A percentile compares a stretch with the other conserved stretches of the same genome.
Evolutionary conservation across 2,797 vertebrate genomes (phyloP).

Genomic region (Aphelocoma californica): DNA sequence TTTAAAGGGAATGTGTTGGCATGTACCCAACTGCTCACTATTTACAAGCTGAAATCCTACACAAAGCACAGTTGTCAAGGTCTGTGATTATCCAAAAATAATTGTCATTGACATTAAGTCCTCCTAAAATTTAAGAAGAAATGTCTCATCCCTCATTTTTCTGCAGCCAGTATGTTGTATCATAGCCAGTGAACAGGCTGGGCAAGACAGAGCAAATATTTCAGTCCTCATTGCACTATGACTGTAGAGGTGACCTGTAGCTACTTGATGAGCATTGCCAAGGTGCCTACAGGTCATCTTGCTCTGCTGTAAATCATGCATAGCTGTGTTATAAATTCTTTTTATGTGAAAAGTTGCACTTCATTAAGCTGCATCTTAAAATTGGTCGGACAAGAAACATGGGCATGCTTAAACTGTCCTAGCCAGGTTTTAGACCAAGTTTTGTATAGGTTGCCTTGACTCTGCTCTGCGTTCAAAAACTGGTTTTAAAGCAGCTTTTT

Average conservation of each 20-base stretch:
- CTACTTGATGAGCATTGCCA: background rate
- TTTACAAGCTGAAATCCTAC: background rate
- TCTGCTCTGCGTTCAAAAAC: background rate
- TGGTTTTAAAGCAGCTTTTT: background rate
- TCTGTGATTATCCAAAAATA: background rate
- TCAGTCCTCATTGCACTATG: background rate
- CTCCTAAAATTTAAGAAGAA: background rate
- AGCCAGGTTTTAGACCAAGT: background rate
- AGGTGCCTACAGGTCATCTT: background rate
- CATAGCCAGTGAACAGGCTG: background rate
- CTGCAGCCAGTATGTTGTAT: background rate
- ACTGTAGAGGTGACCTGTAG: background rate
- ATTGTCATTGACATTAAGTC: background rate
- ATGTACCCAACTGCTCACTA: background rate
- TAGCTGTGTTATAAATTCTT: background rate
- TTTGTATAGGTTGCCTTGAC: background rate
- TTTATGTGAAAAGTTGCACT: background rate
- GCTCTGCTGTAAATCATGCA: background rate
- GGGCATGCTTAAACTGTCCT: background rate
- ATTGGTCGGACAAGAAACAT: background rate
- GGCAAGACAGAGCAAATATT: background rate
- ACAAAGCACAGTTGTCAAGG: background rate
- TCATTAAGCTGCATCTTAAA: background rate
- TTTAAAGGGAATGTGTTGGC: background rate
- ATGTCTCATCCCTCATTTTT: background rate